phyloP scores from a whole-genome alignment of 2,113 vertebrate species.

The Periophthalmus modestus region DNA sequence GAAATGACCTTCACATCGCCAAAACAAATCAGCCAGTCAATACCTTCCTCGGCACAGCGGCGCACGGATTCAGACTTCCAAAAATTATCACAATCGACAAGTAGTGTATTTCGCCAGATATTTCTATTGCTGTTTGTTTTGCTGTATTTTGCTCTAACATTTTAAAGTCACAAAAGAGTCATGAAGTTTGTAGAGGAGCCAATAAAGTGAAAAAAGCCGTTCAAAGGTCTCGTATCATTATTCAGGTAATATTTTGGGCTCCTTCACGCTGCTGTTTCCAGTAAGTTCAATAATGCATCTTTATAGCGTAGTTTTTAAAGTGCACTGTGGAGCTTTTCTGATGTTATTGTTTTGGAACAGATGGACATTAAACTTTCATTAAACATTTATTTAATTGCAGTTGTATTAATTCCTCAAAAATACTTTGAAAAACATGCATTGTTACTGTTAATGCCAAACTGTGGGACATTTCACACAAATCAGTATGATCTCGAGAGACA shows the following conservation, averaged over 20 bases:
- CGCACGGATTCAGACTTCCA: slow-evolving; percentile 7
- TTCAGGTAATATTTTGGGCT: background rate
- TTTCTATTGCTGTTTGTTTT: slow-evolving; percentile 19
- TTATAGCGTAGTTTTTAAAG: background rate
- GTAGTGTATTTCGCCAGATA: slow-evolving; percentile 13
- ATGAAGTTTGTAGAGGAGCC: background rate
- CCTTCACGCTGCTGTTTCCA: background rate
- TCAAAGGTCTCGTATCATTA: background rate
- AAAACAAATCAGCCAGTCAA: slow-evolving; percentile 35
- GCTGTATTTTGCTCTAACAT: background rate
- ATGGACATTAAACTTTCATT: too few relatives aligned
- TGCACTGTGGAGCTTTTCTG: background rate
- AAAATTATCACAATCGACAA: slow-evolving; percentile 8
- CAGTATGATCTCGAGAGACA: too few relatives aligned
- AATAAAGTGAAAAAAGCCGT: too few relatives aligned
- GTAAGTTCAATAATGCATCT: background rate
- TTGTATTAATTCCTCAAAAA: too few relatives aligned
- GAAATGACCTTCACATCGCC: slow-evolving; percentile 36
- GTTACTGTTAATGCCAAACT: too few relatives aligned
- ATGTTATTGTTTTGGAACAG: too few relatives aligned
- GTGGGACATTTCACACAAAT: too few relatives aligned
- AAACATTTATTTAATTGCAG: too few relatives aligned
- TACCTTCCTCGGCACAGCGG: slow-evolving; percentile 3
- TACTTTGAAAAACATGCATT: too few relatives aligned
- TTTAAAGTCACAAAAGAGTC: background rate